Conservation (phyloP, 2,113 vertebrate genomes). For the Erythrolamprus reginae region DNA sequence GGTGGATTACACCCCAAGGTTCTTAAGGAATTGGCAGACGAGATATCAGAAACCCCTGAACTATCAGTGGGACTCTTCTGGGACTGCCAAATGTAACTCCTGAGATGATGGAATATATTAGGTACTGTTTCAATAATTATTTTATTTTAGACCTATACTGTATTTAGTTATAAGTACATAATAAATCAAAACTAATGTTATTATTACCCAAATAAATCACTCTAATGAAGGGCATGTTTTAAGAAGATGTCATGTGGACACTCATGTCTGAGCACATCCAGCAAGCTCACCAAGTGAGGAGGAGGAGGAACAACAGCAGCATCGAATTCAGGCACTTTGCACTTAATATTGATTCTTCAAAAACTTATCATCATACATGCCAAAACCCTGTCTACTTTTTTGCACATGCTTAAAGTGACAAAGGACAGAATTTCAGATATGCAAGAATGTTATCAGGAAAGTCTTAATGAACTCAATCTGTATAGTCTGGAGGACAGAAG, state of each 20-base stretch:
- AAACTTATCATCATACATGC: not conserved
- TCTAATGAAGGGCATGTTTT: not conserved
- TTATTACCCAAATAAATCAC: not conserved
- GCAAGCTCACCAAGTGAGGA: not conserved
- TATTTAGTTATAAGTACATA: not conserved
- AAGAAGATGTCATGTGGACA: not conserved
- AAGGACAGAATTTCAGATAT: not conserved
- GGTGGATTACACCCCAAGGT: no score
- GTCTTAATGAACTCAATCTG: no score
- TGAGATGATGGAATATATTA: not conserved
- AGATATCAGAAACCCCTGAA: no score
- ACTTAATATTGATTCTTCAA: not conserved
- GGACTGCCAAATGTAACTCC: not conserved
- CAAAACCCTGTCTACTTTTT: not conserved
- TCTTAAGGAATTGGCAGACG: no score
- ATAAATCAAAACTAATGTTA: not conserved
- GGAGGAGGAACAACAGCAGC: no score
- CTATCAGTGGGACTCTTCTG: no score
- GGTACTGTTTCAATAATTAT: not conserved
- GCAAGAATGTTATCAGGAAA: not conserved
- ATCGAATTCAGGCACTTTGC: not conserved
- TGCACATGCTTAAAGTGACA: no score
- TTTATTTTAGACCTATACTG: not conserved
- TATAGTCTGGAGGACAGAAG: no score
- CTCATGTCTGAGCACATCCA: not conserved